Base-by-base conservation (phyloP, 2,113 vertebrate genomes). In the Buteo buteo region DNA sequence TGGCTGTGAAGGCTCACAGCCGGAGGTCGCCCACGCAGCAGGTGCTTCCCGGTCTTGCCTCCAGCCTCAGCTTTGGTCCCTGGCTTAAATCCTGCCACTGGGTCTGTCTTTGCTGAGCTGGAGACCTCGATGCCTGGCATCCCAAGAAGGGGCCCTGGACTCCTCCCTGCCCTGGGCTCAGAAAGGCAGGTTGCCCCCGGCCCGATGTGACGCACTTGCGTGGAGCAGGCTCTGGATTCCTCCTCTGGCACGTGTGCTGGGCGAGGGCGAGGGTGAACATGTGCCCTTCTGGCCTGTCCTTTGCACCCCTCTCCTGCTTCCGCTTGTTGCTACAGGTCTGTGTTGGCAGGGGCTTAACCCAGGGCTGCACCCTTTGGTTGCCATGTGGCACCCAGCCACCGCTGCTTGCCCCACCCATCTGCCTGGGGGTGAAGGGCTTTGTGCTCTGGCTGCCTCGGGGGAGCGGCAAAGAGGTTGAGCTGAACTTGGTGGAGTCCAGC, bases 191-290 rank as follows among this genome's bases (percentile, higher is more conserved):
- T 40, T 17, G 5, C n/a, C 10, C 6, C 26, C 0, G 9, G 47
- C 69, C 13, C 5, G 0, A 10, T 52, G 13, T 72, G 11, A 4
- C 8, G 2, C 9, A 3, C 25, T 50, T 1, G 7, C 10, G 8
- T n/a, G 6, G 6, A 59, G 9, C 42, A 65, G 65, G 14, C 7
- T n/a, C 17, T 0, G 5, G 2, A 4, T n/a, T 49, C 3, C 0
- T 49, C 62, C 11, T 54, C 7, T 0, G 0, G 16, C 9, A 7
- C 2, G 0, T 4, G 52, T 65, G 18, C 45, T 42, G 11, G 3
- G 5, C 15, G 11, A 17, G 54, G 29, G 29, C 4, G 54, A 55
- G 54, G 54, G 54, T 7, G 54, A 31, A 31, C 54, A 19, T 16
- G 54, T 1, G 3, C 9, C 42, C 80, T 85, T 38, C 25, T 80